Base-by-base conservation (phyloP, 1,140 invertebrate genomes). In the Drosophila arawakana region DNA sequence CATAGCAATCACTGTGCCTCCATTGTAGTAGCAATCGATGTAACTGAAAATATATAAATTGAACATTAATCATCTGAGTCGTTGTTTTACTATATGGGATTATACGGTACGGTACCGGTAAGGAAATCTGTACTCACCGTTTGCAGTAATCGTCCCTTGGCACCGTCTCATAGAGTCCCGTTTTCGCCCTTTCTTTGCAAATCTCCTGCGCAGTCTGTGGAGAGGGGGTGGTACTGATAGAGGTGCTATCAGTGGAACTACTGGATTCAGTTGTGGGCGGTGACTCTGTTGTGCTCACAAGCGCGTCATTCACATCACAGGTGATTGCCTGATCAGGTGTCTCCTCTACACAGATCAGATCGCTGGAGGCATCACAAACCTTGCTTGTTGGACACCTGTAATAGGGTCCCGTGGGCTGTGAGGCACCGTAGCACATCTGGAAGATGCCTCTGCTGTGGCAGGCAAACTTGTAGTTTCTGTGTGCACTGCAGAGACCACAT, bases 341-440 rank as follows among this genome's bases (percentile, higher is more conserved):
- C 11, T 67, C 63, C 0, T 44, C 34, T 18, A 91, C 81, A 58
- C 91, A 92, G 25, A 92, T 68, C 7, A 52, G 13, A 71, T 76
- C 73, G 61, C 71, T 91, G 8, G n/a, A 59, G 25, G 90, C 90
- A 73, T 92, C 78, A 25, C 91, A 92, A 8, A 90, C 73, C 6
- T 46, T 77, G 9, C 80, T 84, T 10, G 50, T 13, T 2, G 91
- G 91, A 35, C 91, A 92, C 35, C 73, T 78, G 7, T 88, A 90
- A 10, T 74, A 69, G 18, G 74, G 54, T 0, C 91, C 88, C 4
- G 74, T 78, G 10, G 90, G 81, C 7, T 70, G 79, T 0, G 61
- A 50, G 37, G 88, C 90, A 7, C 91, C 91, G 35, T 91, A 91
- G 59, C 91, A 92, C 84, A 92, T 90, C 47, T 91, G 91, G 11